These are phyloP conservation scores for Lophius piscatorius DNA, from an alignment of 2,113 vertebrate species.

Conservation along the genomic window DNA sequence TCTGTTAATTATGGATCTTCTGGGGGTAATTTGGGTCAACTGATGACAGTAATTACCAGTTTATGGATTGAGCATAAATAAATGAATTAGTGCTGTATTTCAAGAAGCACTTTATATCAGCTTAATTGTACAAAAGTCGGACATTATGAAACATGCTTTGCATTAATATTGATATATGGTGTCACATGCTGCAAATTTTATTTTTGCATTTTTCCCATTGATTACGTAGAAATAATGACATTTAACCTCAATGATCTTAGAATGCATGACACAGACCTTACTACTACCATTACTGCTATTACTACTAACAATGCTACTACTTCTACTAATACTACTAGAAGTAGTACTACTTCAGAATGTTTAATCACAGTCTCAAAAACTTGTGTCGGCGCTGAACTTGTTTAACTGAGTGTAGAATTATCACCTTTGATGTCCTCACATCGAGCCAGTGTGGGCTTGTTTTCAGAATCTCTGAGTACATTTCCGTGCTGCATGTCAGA, in stretches of 20 bases:
- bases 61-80: background rate
- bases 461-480: constrained; percentile 21
- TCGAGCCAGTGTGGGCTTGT: constrained; percentile 59
- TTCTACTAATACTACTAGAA: too few species aligned
- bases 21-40: background rate
- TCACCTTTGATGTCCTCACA: constrained; percentile 13
- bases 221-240: too few species aligned
- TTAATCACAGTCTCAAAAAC: constrained; percentile 9
- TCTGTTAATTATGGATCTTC: constrained; percentile 30
- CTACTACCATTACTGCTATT: too few species aligned
- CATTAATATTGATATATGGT: too few species aligned
- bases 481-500: constrained; percentile 48
- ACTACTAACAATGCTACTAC: too few species aligned
- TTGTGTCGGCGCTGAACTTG: background rate
- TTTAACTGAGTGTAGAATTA: constrained; percentile 6
- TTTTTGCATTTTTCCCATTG: too few species aligned
- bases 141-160: too few species aligned
- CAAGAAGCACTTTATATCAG: background rate
- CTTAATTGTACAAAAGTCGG: too few species aligned
- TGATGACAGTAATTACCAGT: background rate
- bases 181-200: too few species aligned
- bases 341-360: too few species aligned
- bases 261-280: too few species aligned
- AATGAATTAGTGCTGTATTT: background rate
- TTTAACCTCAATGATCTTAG: too few species aligned